Base-by-base conservation (phyloP, 2,113 vertebrate species). In the Psilopogon haemacephalus region DNA sequence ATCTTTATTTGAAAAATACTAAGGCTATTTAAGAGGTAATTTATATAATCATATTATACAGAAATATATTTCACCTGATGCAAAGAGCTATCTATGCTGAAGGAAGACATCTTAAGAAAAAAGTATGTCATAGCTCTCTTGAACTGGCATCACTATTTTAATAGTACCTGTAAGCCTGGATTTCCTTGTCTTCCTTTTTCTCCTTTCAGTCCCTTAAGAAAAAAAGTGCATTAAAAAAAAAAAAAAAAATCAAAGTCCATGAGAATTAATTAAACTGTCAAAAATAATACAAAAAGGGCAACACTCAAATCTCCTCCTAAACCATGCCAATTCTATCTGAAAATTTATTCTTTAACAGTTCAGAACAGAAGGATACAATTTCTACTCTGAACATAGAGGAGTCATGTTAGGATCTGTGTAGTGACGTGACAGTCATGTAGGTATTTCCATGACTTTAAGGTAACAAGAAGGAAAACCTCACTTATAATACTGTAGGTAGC, bases 121-220 rank as follows among this genome's bases (percentile, higher is more conserved):
- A 65, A 68, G 63, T 26, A 56, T 2, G 72, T 59, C 15, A 3
- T 9, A 19, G 37, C 38, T 76, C 32, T 84, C 76, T 54, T 65
- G 37, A 92, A 63, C 5, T 6, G n/a, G 21, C 38, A 75, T 27
- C 26, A 28, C 32, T 75, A 42, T 69, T 89, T 83, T 56, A 87
- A 82, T n/a, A 81, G 60, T 98, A 99, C 99, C 96, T 98, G 98
- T 65, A 94, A 84, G 32, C 99, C 99, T 73, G 97, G 97, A 88
- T 75, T 97, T 60, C 99, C 99, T 42, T 95, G 80, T 69, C 97
- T 98, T 98, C 99, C 99, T 71, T 95, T 98, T 95, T 98, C 98
- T 90, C 99, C 99, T 88, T 97, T 98, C 65, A 94, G 92, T 24
- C 98, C 98, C 98, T 98, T 97, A 50, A 89, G 62, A 93, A 96